Conservation (phyloP, 2,797 vertebrate genomes). For the Scolopax bukidnonensis region DNA sequence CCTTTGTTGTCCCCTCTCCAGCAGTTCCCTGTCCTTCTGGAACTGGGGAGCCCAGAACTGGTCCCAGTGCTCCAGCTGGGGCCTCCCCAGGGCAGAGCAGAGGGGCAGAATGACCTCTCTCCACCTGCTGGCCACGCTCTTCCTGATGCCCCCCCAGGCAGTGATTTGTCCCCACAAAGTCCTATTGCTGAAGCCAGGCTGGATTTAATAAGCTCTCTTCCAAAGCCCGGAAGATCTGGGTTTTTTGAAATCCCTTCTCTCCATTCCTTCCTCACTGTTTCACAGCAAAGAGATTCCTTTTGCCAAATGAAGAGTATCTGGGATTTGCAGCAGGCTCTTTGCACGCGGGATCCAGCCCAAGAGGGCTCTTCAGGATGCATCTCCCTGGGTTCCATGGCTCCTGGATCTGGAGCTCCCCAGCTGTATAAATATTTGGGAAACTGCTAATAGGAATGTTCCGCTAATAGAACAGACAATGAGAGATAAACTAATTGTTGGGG, state of each 20-base stretch:
- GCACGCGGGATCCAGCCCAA: background rate
- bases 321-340: background rate
- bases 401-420: conserved; percentile 12
- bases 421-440: conserved; percentile 51
- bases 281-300: background rate
- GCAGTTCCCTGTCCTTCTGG: too few relatives aligned
- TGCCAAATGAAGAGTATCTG: background rate
- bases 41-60: too few relatives aligned
- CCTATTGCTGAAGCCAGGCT: background rate
- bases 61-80: too few relatives aligned
- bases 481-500: background rate
- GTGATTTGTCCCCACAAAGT: background rate
- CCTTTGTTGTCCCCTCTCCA: too few relatives aligned
- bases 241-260: background rate
- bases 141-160: too few relatives aligned
- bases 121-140: too few relatives aligned
- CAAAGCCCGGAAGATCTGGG: background rate
- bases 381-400: background rate
- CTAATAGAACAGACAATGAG: background rate
- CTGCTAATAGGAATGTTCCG: conserved; percentile 22
- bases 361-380: conserved; percentile 7
- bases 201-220: background rate
- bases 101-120: too few relatives aligned
- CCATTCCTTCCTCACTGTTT: background rate
- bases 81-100: too few relatives aligned